Evolutionary conservation across 2,113 vertebrate genomes (phyloP).

Genomic region (Furnarius figulus): DNA sequence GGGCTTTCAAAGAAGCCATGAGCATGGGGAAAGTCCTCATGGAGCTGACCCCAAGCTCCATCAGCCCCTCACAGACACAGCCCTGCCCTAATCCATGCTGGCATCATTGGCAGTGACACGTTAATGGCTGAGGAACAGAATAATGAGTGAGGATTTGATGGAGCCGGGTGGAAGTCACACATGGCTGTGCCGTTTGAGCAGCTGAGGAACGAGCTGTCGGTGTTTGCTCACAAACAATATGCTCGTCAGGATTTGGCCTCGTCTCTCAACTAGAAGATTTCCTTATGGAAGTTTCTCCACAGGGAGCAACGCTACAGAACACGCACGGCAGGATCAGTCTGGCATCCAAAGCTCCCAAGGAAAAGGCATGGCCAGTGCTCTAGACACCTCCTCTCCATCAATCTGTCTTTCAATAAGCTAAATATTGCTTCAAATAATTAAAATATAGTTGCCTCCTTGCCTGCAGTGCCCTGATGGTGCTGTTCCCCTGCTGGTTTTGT

Average conservation of each 20-base stretch:
- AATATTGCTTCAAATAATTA: neutral
- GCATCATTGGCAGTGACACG: accelerated
- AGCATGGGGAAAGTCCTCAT: neutral
- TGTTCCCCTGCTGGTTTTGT: neutral
- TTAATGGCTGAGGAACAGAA: neutral
- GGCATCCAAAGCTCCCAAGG: neutral
- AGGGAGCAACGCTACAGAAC: neutral
- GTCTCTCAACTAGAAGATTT: constrained; percentile 49
- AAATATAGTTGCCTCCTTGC: neutral
- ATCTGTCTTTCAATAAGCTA: neutral
- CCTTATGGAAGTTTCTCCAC: constrained; percentile 42
- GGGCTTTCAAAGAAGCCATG: neutral
- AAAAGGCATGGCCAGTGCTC: neutral
- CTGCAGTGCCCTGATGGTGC: neutral
- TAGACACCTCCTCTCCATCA: neutral
- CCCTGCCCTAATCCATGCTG: accelerated
- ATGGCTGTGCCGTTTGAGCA: constrained; percentile 18
- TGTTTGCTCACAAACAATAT: constrained; percentile 65
- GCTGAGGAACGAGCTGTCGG: constrained; percentile 39
- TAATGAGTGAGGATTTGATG: neutral
- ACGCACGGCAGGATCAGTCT: neutral
- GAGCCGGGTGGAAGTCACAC: neutral
- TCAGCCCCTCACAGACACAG: neutral
- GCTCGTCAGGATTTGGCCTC: constrained; percentile 38
- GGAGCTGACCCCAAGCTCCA: neutral